phyloP scores from a whole-genome alignment of 2,888 invertebrate species.

The Protonemura montana region DNA sequence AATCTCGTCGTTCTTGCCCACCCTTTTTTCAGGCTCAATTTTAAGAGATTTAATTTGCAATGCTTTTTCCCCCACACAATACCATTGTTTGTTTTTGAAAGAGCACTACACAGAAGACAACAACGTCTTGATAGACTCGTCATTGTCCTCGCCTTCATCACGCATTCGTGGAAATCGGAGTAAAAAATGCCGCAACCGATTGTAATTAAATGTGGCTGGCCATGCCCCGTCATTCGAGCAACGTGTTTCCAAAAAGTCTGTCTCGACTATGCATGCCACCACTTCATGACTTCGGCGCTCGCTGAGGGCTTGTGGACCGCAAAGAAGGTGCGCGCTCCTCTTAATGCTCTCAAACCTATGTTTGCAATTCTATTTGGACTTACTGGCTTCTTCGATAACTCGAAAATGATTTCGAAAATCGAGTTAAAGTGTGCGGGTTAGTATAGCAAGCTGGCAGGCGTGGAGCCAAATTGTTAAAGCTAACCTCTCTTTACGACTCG shows the following conservation, averaged over 20 bases:
- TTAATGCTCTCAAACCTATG: too few relatives aligned
- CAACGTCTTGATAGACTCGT: constrained; percentile 42
- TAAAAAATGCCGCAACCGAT: constrained; percentile 41
- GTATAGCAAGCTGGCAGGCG: too few relatives aligned
- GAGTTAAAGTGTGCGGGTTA: too few relatives aligned
- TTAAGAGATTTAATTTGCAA: background rate
- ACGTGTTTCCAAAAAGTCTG: background rate
- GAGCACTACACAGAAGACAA: background rate
- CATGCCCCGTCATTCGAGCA: constrained; percentile 20
- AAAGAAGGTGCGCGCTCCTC: too few relatives aligned
- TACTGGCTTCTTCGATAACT: too few relatives aligned
- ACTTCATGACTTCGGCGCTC: too few relatives aligned
- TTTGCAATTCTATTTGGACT: too few relatives aligned
- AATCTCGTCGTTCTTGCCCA: background rate
- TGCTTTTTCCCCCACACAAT: background rate
- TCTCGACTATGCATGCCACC: too few relatives aligned
- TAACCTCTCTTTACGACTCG: too few relatives aligned
- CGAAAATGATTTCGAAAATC: too few relatives aligned
- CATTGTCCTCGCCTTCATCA: constrained; percentile 44
- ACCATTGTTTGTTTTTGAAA: constrained; percentile 22
- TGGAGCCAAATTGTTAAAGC: too few relatives aligned
- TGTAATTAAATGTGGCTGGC: constrained; percentile 22
- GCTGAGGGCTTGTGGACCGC: too few relatives aligned
- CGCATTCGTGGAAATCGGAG: constrained; percentile 42
- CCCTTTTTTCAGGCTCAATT: background rate